Base-by-base conservation (phyloP, 2,888 invertebrate genomes). In the Stenodera caucasica region DNA sequence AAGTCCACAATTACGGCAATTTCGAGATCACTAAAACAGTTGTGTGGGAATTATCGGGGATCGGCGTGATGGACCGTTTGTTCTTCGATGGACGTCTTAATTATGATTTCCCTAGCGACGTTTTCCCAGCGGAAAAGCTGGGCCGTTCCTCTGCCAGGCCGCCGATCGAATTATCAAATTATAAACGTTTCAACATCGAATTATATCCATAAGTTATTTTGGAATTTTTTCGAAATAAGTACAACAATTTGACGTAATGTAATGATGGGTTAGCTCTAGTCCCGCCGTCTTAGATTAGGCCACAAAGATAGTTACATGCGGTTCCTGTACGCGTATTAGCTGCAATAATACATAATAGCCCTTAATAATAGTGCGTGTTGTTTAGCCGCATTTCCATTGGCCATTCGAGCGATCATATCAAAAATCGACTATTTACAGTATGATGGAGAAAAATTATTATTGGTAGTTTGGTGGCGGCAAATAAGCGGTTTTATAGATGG, bases 281-380 rank as follows among this genome's bases (percentile, higher is more conserved):
- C 54, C 58, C 60, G 65, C 49, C 64, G 65, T 75, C 74, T 74
- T 75, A 76, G 75, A 76, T 76, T 75, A 75, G 73, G 72, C 72
- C 72, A 72, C 68, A 72, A 70, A 76, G 77, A 78, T 77, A 77
- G 77, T 75, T 76, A 71, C 74, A 74, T 74, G 74, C 69, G 74
- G 71, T 70, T 74, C 74, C 73, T 75, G 73, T 75, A 77, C 76
- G 77, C 75, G 77, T 79, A 79, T 79, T 79, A 80, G 75, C 79
- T 77, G 77, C 80, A 79, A 81, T 81, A 80, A 79, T 74, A 80
- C 77, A 77, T 81, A 81, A 81, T 81, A 79, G 79, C 75, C 78
- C 79, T 69, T 81, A 81, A 81, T 81, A 80, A 81, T 70, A 79
- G 80, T 80, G 78, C 79, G 80, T 80, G 80, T 68, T 70, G 67